Evolutionary conservation across 2,888 invertebrate species (phyloP).

Genomic region (Hirtodrosophila confusa): DNA sequence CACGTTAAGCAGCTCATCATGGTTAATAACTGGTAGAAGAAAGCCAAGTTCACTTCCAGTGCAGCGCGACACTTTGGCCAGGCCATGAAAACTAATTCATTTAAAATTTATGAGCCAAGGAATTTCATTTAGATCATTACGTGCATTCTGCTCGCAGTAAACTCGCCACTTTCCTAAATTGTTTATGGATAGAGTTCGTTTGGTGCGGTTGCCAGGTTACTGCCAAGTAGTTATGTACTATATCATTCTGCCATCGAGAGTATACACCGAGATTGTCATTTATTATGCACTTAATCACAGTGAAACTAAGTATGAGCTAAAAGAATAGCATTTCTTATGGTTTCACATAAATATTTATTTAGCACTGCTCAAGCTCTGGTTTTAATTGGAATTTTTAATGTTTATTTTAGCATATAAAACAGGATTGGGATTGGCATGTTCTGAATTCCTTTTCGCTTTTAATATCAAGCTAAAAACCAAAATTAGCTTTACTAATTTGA

Average conservation of each 20-base stretch:
- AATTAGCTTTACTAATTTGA: no score
- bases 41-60: conserved; percentile 37
- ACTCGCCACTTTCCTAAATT: conserved; percentile 31
- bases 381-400: no score
- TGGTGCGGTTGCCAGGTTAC: conserved; percentile 39
- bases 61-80: conserved; percentile 47
- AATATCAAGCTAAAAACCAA: no score
- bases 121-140: conserved; percentile 61
- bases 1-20: conserved; percentile 63
- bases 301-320: background rate
- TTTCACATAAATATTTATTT: background rate
- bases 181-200: conserved; percentile 39
- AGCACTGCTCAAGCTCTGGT: background rate
- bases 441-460: no score
- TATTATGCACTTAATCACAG: background rate
- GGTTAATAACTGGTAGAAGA: conserved; percentile 29
- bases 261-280: background rate
- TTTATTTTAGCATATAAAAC: no score
- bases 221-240: conserved; percentile 7
- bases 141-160: conserved; percentile 24
- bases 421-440: no score
- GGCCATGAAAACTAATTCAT: conserved; percentile 75
- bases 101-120: conserved; percentile 68
- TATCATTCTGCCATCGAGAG: background rate
- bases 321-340: background rate